Percentiles rank a stretch among this genome's conserved stretches.
These are phyloP conservation scores for Falco columbarius DNA, from an alignment of 2,797 vertebrate genomes.

Conservation along the genomic window DNA sequence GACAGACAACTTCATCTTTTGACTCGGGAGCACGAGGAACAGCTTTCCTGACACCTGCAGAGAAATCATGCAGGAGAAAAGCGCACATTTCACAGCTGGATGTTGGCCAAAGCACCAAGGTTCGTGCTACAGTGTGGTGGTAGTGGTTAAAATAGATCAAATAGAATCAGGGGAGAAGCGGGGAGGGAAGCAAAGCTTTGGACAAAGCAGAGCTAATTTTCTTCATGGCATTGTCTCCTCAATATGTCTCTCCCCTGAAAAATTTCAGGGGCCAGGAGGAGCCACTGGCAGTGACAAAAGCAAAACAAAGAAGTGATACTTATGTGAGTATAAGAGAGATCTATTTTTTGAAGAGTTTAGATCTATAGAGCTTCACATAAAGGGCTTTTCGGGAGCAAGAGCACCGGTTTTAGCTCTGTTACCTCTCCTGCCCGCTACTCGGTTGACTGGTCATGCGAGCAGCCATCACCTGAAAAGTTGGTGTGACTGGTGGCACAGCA, in stretches of 20 bases:
- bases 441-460: rapidly evolving
- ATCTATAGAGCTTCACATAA: not conserved
- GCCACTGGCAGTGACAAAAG: not conserved
- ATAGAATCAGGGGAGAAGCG: not conserved
- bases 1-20: not conserved
- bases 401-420: not conserved
- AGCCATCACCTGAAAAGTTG: not conserved
- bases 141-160: slow-evolving; percentile 14
- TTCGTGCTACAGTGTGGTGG: not conserved
- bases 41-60: slow-evolving; percentile 44
- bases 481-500: not conserved
- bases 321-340: not conserved
- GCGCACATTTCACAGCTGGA: not conserved
- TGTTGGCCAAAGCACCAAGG: not conserved
- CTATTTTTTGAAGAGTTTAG: not conserved
- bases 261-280: not conserved
- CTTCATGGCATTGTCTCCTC: not conserved
- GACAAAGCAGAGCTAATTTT: not conserved
- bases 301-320: not conserved
- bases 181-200: not conserved
- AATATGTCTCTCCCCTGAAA: not conserved
- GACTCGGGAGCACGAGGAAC: not conserved
- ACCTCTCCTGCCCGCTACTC: not conserved
- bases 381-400: not conserved
- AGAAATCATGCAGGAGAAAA: not conserved